Evolutionary conservation across 2,797 vertebrate genomes (phyloP), one percentile per base, ranked within the genome.

Genomic region (Spea hammondii): DNA sequence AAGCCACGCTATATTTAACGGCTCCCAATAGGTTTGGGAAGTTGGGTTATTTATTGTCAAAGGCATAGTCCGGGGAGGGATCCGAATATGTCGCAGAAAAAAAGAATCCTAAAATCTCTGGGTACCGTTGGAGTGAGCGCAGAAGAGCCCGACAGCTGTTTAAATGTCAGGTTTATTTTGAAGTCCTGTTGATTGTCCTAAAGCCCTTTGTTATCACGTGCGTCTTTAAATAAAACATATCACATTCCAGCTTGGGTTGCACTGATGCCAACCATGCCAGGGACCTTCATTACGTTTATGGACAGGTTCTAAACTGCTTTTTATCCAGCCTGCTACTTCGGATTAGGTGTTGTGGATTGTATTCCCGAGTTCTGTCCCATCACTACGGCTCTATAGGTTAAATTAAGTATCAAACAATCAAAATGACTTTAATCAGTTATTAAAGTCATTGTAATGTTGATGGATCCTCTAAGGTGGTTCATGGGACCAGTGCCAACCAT

Each of bases 161-260:
- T 5, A 80, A 75, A 75, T 80, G 72, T 75, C 72, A 80, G 10
- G 66, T 70, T 75, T 75, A 79, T 79, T 79, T 49, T 79, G 46
- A 70, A 70, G 57, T 65, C 46, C 7, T 65, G 49, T 9, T 9
- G 65, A 65, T 75, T 74, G 72, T 80, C 14, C 53, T 11, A 32
- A 66, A 54, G 12, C 44, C 65, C 48, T 70, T 70, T 75, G 72
- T 75, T 65, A 80, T 80, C 54, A 62, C 53, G 54, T 9, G 70
- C 74, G 32, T 12, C 50, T 70, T 70, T 65, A 75, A 55, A 75
- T 70, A 80, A 70, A 75, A 4, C 59, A 55, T 72, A 75, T 75
- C 62, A 49, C 65, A 62, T 54, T 57, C 64, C 51, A 45, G 8
- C 51, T 14, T 46, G 65, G 65, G 70, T 47, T 14, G 60, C 53